Percentiles rank a stretch among this genome's conserved stretches.
phyloP scores from a whole-genome alignment of 2,113 vertebrate genomes.

The Perccottus glenii region DNA sequence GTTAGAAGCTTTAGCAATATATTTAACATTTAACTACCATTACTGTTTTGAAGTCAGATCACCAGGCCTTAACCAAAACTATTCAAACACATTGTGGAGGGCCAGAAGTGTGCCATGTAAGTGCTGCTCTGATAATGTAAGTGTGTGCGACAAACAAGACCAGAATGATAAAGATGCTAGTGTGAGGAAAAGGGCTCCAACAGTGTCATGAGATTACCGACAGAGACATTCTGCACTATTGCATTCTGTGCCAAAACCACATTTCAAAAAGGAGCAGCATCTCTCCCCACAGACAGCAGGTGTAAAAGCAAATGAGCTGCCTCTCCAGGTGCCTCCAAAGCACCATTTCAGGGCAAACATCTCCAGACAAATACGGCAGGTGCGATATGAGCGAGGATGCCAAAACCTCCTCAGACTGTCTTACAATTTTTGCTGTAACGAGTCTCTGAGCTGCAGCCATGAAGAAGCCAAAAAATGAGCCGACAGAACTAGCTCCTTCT shows the following conservation, averaged over 20 bases:
- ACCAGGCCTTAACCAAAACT: too few species aligned
- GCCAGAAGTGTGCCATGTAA: too few species aligned
- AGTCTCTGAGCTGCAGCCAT: slow-evolving; percentile 13
- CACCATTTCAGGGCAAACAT: slow-evolving; percentile 24
- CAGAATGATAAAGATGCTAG: not conserved
- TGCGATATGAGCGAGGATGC: slow-evolving; percentile 10
- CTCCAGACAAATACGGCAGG: slow-evolving; percentile 47
- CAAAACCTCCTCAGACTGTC: slow-evolving; percentile 19
- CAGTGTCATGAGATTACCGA: not conserved
- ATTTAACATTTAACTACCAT: too few species aligned
- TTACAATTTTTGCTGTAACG: slow-evolving; percentile 17
- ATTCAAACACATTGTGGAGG: too few species aligned
- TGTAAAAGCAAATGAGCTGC: slow-evolving; percentile 45
- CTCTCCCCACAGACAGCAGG: slow-evolving; percentile 54
- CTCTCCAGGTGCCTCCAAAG: slow-evolving; percentile 48
- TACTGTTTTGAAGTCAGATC: too few species aligned
- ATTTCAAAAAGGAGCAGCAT: slow-evolving; percentile 28
- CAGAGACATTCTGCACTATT: not conserved
- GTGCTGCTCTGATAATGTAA: too few species aligned
- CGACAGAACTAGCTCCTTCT: not conserved
- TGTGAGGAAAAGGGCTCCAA: not conserved
- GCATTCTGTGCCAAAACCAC: slow-evolving; percentile 8
- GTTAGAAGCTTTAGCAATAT: too few species aligned
- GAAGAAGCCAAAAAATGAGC: not conserved
- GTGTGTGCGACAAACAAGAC: not conserved